These are phyloP conservation scores for Micromesistius poutassou DNA, from an alignment of 2,797 vertebrate genomes.

Conservation along the genomic window DNA sequence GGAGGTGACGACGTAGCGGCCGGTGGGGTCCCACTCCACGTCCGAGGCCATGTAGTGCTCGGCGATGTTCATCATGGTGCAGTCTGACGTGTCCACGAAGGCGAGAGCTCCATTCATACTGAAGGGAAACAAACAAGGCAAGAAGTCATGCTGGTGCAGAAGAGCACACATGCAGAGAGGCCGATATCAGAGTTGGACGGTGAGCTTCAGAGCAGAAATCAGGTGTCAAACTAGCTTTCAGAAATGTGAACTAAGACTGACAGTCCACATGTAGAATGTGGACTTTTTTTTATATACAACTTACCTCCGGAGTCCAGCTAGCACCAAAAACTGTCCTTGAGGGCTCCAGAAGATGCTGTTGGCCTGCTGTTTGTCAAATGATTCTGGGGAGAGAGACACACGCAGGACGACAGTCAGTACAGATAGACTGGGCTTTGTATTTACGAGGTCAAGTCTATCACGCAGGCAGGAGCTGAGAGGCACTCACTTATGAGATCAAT, in stretches of 20 bases:
- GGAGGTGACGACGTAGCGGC: slow-evolving; percentile 91
- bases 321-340: slow-evolving; percentile 95
- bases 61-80: slow-evolving; percentile 98
- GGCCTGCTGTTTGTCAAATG: slow-evolving; percentile 96
- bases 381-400: slow-evolving; percentile 72
- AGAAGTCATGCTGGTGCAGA: neutral
- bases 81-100: slow-evolving; percentile 96
- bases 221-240: no score
- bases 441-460: neutral
- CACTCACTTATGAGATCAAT: slow-evolving; percentile 94
- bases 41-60: slow-evolving; percentile 98
- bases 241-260: no score
- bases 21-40: slow-evolving; percentile 97
- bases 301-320: slow-evolving; percentile 95
- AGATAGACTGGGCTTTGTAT: neutral
- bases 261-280: no score
- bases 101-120: slow-evolving; percentile 98
- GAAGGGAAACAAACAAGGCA: slow-evolving; percentile 13
- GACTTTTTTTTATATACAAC: slow-evolving; percentile 50
- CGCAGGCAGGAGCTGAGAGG: neutral
- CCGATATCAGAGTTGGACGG: neutral
- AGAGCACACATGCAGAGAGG: neutral
- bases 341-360: slow-evolving; percentile 99
- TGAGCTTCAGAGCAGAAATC: slow-evolving; percentile 54
- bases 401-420: neutral